Percentiles rank a stretch among this genome's conserved stretches.
Evolutionary conservation across 1,140 invertebrate genomes (phyloP).

Genomic region (Drosophila gunungcola): DNA sequence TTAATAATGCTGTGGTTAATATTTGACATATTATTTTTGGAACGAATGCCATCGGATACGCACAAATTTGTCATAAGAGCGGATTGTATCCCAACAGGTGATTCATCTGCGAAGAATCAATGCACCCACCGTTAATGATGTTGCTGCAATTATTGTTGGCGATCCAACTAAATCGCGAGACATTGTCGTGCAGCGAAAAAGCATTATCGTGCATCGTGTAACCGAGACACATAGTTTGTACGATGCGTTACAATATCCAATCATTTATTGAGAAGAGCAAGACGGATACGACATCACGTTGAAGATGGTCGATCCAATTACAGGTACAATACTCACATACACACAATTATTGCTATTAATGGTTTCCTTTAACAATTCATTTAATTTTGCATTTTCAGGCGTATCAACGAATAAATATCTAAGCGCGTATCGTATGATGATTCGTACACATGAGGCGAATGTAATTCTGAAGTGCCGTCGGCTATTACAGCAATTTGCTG

Average conservation of each 20-base stretch:
- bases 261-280: constrained; percentile 85
- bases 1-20: too few species aligned
- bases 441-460: constrained; percentile 19
- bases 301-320: constrained; percentile 38
- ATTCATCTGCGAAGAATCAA: too few species aligned
- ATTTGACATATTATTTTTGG: too few species aligned
- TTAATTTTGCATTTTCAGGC: too few species aligned
- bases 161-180: not conserved
- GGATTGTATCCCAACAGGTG: too few species aligned
- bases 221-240: constrained; percentile 3
- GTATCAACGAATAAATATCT: constrained; percentile 7
- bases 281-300: constrained; percentile 77
- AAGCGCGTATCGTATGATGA: constrained; percentile 79
- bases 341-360: too few species aligned
- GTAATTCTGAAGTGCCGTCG: constrained; percentile 45
- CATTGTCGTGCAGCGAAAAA: too few species aligned
- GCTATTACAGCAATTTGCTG: constrained; percentile 74
- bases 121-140: too few species aligned
- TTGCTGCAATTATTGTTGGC: constrained; percentile 2
- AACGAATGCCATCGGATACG: too few species aligned
- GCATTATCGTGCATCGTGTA: too few species aligned
- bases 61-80: too few species aligned
- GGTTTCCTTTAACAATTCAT: too few species aligned
- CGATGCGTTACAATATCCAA: not conserved
- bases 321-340: not conserved